Evolutionary conservation across 2,113 vertebrate genomes (phyloP).

Genomic region (Manacus vitellinus): DNA sequence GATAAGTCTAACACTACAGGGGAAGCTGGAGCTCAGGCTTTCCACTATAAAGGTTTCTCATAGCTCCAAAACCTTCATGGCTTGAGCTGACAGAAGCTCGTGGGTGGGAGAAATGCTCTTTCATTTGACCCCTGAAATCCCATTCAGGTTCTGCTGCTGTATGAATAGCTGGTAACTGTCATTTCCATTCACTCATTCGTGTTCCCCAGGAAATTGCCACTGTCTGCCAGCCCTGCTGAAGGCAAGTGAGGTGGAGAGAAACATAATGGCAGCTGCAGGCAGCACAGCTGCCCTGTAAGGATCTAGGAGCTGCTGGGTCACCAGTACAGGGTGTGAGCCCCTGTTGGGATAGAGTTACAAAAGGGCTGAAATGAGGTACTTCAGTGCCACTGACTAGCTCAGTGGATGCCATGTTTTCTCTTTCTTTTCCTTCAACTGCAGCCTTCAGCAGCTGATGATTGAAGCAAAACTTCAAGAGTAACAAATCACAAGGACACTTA

Average conservation of each 20-base stretch:
- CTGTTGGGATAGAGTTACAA: rapidly evolving
- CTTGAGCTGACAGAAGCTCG: neutral
- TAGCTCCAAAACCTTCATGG: neutral
- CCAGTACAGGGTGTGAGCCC: rapidly evolving
- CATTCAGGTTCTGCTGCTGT: neutral
- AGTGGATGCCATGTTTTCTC: rapidly evolving
- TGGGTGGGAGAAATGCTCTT: neutral
- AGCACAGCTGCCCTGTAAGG: neutral
- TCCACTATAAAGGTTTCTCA: neutral
- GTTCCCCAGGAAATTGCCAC: neutral
- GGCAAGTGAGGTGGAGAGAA: neutral
- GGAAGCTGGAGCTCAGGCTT: neutral
- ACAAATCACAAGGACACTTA: neutral
- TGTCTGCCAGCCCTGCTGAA: neutral
- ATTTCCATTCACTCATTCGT: neutral
- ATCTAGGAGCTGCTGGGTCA: neutral
- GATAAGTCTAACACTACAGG: neutral
- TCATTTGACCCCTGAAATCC: constrained; percentile 15
- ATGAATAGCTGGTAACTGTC: constrained; percentile 30
- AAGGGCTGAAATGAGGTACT: rapidly evolving
- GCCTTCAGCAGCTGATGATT: neutral
- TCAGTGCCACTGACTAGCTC: neutral
- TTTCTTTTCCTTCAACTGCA: neutral
- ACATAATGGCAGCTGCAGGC: neutral
- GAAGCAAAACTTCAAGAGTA: neutral